Percentiles rank a stretch among this genome's conserved stretches.
These are phyloP conservation scores for Thymelicus lineola DNA, from an alignment of 2,888 invertebrate species.

Conservation along the genomic window DNA sequence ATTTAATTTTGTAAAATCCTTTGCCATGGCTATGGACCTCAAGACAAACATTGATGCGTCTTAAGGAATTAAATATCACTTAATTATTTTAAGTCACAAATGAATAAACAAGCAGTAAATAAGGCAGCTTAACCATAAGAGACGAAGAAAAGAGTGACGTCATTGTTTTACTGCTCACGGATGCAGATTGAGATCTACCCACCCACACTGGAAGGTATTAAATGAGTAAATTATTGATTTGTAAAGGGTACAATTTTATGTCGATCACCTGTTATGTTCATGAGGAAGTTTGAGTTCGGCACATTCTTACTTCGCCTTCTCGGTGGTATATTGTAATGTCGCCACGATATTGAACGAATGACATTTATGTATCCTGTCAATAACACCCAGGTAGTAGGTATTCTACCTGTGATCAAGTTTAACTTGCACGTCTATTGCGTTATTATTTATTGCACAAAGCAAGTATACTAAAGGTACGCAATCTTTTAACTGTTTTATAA, in stretches of 20 bases:
- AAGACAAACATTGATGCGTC: no score
- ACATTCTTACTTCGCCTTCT: background rate
- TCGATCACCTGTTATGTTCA: conserved; percentile 1
- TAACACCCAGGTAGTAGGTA: no score
- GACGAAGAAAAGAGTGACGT: conserved; percentile 4
- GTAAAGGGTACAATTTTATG: conserved; percentile 10
- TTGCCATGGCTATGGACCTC: no score
- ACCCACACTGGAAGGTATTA: background rate
- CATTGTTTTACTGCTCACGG: background rate
- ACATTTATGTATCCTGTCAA: no score
- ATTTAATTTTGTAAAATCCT: no score
- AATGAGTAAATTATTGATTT: conserved; percentile 6
- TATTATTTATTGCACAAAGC: no score
- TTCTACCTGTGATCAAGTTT: no score
- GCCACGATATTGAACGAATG: background rate
- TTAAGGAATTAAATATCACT: no score
- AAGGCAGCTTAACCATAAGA: background rate
- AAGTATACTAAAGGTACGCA: no score
- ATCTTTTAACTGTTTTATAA: no score
- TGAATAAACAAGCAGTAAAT: background rate
- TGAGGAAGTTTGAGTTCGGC: background rate
- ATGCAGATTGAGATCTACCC: conserved; percentile 5
- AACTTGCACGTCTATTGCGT: no score
- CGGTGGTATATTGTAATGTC: background rate
- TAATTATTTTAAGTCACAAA: background rate